A percentile compares a stretch with the other conserved stretches of the same genome.
phyloP scores from a whole-genome alignment of 2,113 vertebrate genomes.

The Nymphicus hollandicus region DNA sequence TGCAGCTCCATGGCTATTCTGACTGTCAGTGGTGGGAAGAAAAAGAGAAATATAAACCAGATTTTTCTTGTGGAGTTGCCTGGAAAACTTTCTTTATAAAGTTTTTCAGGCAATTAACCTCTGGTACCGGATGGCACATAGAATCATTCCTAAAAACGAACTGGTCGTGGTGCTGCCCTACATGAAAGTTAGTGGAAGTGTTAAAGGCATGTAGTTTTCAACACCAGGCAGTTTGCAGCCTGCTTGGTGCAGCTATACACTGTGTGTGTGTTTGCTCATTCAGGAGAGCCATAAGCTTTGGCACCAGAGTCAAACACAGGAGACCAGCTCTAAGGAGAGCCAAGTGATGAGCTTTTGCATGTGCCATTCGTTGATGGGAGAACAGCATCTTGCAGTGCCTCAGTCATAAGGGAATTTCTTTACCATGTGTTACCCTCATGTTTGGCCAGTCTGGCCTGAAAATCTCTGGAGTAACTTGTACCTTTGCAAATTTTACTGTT shows the following conservation, averaged over 20 bases:
- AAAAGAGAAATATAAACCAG: accelerated
- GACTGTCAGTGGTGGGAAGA: background rate
- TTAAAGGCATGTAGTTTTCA: background rate
- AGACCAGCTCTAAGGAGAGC: background rate
- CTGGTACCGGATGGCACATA: background rate
- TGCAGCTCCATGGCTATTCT: background rate
- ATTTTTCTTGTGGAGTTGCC: background rate
- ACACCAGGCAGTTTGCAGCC: background rate
- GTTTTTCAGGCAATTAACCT: background rate
- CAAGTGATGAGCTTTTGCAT: background rate
- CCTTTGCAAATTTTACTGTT: background rate
- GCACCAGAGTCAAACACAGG: background rate
- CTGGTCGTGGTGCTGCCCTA: accelerated
- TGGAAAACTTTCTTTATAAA: background rate
- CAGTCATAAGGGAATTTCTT: background rate
- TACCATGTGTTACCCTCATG: background rate
- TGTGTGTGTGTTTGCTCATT: background rate
- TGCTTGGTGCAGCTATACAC: background rate
- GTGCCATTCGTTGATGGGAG: background rate
- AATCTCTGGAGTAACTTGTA: background rate
- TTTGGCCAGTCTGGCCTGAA: background rate
- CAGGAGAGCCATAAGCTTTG: background rate
- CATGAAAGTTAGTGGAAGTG: background rate
- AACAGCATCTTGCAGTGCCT: background rate
- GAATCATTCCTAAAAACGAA: background rate